Percentiles rank a stretch among this genome's conserved stretches.
Conservation (phyloP, 2,797 vertebrate genomes). For the Peromyscus melanophrys region DNA sequence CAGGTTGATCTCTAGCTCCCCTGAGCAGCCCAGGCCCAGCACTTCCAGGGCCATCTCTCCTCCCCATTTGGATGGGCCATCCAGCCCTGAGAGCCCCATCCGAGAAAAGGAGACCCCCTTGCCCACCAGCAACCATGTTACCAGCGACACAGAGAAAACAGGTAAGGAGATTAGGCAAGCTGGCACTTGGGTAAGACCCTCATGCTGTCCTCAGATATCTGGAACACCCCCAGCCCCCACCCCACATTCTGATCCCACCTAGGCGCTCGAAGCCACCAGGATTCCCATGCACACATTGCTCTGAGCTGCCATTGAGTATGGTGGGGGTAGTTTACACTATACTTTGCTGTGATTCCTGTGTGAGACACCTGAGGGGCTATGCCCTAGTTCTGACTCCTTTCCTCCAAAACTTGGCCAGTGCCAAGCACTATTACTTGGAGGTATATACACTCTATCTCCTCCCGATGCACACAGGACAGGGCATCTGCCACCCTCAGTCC, state of each 20-base stretch:
- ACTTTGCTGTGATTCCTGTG: not conserved
- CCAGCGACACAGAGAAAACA: not conserved
- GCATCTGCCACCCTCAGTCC: not conserved
- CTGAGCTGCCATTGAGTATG: not conserved
- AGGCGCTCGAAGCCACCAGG: not conserved
- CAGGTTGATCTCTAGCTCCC: not conserved
- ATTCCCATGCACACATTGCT: not conserved
- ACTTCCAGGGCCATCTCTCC: conserved; percentile 6
- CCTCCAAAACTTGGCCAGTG: not conserved
- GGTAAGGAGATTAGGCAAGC: conserved; percentile 68
- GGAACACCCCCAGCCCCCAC: not conserved
- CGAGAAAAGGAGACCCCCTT: accelerated
- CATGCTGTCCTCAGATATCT: not conserved
- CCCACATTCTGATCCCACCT: not conserved
- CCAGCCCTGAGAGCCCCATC: not conserved
- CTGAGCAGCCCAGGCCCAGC: not conserved
- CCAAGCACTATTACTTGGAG: not conserved
- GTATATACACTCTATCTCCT: not conserved
- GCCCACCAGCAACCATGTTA: not conserved
- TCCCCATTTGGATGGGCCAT: not conserved
- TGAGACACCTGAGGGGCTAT: not conserved
- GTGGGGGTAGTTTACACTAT: not conserved
- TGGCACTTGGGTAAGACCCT: not conserved
- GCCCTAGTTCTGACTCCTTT: not conserved
- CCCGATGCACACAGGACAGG: not conserved